A percentile compares a stretch with the other conserved stretches of the same genome.
These are phyloP conservation scores for Luscinia megarhynchos DNA, from an alignment of 2,797 vertebrate genomes.

Conservation along the genomic window DNA sequence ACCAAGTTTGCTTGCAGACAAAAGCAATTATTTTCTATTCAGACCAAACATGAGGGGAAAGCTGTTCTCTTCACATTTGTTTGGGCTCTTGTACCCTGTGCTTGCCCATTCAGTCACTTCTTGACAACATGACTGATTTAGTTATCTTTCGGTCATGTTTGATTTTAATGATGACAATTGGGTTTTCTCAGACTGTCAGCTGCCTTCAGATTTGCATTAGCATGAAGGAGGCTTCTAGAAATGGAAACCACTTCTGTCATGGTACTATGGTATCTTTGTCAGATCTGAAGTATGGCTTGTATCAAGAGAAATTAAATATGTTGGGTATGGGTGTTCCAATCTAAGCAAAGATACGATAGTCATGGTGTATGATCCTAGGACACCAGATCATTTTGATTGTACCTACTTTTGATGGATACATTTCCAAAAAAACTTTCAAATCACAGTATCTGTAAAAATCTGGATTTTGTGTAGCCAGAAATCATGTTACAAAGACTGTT, in stretches of 20 bases:
- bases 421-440: not conserved
- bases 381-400: not conserved
- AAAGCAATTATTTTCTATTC: not conserved
- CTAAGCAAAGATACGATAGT: accelerated
- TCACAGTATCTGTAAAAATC: not conserved
- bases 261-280: not conserved
- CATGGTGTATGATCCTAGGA: not conserved
- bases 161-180: not conserved
- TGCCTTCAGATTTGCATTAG: not conserved
- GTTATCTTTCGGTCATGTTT: not conserved
- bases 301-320: not conserved
- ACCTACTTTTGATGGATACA: not conserved
- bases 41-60: not conserved
- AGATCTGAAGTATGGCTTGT: not conserved
- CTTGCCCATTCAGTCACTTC: not conserved
- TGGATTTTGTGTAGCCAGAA: not conserved
- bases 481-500: not conserved
- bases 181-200: not conserved
- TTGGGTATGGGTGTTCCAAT: not conserved
- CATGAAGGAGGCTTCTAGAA: conserved; percentile 19
- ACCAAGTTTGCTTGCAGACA: not conserved
- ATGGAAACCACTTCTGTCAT: not conserved
- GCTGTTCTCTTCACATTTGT: not conserved
- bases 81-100: not conserved
- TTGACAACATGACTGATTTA: not conserved